Conservation (phyloP, 1,140 invertebrate genomes). For the Platyura marginata region DNA sequence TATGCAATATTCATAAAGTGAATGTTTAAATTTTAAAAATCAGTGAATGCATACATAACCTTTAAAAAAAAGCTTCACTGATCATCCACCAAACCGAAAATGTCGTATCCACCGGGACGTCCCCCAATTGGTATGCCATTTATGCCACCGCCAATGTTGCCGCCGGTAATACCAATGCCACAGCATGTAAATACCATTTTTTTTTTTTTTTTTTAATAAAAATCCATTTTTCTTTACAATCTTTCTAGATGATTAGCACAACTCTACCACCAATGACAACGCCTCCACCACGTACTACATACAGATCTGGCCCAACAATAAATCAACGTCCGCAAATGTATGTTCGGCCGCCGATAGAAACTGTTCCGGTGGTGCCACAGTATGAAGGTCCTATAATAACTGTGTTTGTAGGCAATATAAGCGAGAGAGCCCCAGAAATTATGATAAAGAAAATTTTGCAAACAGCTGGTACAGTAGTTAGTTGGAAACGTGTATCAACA, state of each 20-base stretch:
- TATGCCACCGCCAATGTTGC: constrained; percentile 26
- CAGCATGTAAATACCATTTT: background rate
- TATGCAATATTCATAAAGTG: too few relatives aligned
- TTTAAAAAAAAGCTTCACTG: too few relatives aligned
- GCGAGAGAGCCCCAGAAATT: constrained; percentile 82
- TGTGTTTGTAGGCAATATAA: constrained; percentile 90
- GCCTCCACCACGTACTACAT: constrained; percentile 20
- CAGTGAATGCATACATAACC: too few relatives aligned
- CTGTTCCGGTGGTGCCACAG: constrained; percentile 20
- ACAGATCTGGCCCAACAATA: constrained; percentile 24
- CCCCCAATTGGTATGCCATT: constrained; percentile 31
- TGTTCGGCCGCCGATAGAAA: constrained; percentile 17
- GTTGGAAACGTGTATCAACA: constrained; percentile 95
- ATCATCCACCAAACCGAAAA: too few relatives aligned
- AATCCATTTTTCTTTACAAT: constrained; percentile 7
- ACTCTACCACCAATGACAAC: constrained; percentile 22
- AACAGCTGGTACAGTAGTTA: constrained; percentile 80
- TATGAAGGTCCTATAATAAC: constrained; percentile 74
- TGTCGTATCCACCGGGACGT: constrained; percentile 19
- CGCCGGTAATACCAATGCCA: constrained; percentile 27
- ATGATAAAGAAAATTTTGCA: constrained; percentile 86
- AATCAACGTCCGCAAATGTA: constrained; percentile 21
- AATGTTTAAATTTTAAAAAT: too few relatives aligned
- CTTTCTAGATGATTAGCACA: constrained; percentile 30
- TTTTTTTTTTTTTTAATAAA: background rate